Base-by-base conservation (phyloP, 2,888 invertebrate species). In the Pristionchus maxplancki region DNA sequence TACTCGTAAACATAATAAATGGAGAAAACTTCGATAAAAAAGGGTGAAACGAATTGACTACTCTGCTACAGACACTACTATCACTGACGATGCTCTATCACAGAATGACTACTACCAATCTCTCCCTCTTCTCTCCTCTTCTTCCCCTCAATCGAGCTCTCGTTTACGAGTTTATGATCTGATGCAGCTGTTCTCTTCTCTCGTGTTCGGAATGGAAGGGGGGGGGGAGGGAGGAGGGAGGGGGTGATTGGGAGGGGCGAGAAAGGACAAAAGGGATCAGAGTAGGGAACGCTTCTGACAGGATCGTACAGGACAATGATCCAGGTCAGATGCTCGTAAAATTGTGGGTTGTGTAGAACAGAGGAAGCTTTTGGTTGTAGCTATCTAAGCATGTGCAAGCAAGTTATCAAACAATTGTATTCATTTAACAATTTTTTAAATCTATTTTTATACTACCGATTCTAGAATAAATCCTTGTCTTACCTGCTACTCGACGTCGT, bases 121-220 rank as follows among this genome's bases (percentile, higher is more conserved):
- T 37, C 71, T 37, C 67, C 20, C 67, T 67, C 67, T 64, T 64
- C 40, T 74, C 34, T 44, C n/a, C 28, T n/a, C 44, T 28, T 48
- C 78, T 78, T 20, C 24, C 28, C n/a, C 28, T 28, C 78, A 48
- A 78, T 44, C 40, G 37, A 37, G 37, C 37, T 8, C 34, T 17
- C 53, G 50, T 83, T 83, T 83, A 83, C 82, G 82, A 83, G 82
- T 83, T 83, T 83, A 83, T 83, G 82, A 83, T 83, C 82, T 34
- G 82, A 83, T 83, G 82, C 50, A 83, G 82, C 82, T 83, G 82
- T 53, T 83, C 81, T 64, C 17, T 20, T 58, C 58, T n/a, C 15
- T 37, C 37, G 71, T 71, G 71, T 71, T 71, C 71, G 71, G 40
- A 71, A 71, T 71, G 71, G 71, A 71, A 71, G 64, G 20, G n/a